phyloP scores from a whole-genome alignment of 2,113 vertebrate species.

The Syngnathoides biaculeatus region DNA sequence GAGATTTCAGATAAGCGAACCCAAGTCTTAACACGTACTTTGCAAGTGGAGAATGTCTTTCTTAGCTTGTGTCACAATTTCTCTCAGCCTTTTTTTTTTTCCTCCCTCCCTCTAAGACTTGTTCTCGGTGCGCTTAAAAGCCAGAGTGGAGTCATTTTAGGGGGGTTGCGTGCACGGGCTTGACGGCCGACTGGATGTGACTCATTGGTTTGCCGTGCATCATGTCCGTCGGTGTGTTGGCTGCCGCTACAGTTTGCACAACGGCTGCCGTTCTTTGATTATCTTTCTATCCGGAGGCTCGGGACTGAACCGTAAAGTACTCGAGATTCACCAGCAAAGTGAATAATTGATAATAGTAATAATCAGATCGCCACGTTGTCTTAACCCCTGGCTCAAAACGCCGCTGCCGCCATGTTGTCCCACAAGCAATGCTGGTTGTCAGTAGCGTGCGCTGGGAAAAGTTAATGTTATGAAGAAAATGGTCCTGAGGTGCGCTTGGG shows the following conservation, averaged over 20 bases:
- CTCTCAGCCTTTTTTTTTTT: not conserved
- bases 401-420: no score
- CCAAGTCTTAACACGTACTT: not conserved
- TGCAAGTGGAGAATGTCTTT: not conserved
- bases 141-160: not conserved
- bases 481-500: no score
- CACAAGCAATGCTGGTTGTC: no score
- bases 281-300: not conserved
- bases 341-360: not conserved
- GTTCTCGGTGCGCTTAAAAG: not conserved
- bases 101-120: not conserved
- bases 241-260: slow-evolving; percentile 10
- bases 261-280: not conserved
- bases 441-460: no score
- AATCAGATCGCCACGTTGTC: no score
- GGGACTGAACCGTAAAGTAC: not conserved
- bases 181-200: slow-evolving; percentile 45
- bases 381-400: no score
- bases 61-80: not conserved
- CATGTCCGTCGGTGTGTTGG: slow-evolving; percentile 33
- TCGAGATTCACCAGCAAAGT: not conserved
- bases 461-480: no score
- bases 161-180: slow-evolving; percentile 10
- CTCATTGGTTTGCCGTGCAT: slow-evolving; percentile 50
- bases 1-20: slow-evolving; percentile 5